A percentile compares a stretch with the other conserved stretches of the same genome.
phyloP scores from a whole-genome alignment of 2,113 vertebrate genomes.

The Antennarius striatus region DNA sequence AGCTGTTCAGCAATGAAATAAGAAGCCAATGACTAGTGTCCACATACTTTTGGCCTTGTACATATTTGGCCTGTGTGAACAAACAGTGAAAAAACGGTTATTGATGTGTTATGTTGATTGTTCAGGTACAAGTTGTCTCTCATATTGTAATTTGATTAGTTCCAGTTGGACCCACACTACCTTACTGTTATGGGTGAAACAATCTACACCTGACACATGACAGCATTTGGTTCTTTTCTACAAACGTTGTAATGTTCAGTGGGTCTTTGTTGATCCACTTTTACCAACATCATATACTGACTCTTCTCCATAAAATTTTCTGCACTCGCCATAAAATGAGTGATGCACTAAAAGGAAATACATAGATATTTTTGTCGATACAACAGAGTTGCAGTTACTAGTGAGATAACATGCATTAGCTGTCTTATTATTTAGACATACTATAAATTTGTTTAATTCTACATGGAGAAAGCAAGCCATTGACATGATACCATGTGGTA shows the following conservation, averaged over 20 bases:
- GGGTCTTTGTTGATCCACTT: not conserved
- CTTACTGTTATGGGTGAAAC: not conserved
- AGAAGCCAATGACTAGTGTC: not conserved
- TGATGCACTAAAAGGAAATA: not conserved
- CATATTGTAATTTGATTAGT: not conserved
- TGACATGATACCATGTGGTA: not conserved
- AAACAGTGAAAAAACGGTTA: not conserved
- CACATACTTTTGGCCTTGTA: conserved; percentile 15
- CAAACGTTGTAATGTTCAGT: not conserved
- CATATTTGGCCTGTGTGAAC: not conserved
- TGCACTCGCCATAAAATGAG: not conserved
- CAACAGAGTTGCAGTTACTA: conserved; percentile 32
- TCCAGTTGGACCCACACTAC: no score
- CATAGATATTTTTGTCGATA: no score
- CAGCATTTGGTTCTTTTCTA: no score
- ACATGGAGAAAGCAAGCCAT: conserved; percentile 29
- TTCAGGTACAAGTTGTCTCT: not conserved
- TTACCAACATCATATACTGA: not conserved
- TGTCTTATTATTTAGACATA: not conserved
- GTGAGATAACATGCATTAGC: conserved; percentile 1
- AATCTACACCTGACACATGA: no score
- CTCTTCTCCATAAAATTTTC: not conserved
- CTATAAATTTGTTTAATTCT: not conserved
- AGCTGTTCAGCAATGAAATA: not conserved
- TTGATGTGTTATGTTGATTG: not conserved